A percentile compares a stretch with the other conserved stretches of the same genome.
Conservation (phyloP, 2,113 vertebrate genomes). For the Sphaerodactylus townsendi region DNA sequence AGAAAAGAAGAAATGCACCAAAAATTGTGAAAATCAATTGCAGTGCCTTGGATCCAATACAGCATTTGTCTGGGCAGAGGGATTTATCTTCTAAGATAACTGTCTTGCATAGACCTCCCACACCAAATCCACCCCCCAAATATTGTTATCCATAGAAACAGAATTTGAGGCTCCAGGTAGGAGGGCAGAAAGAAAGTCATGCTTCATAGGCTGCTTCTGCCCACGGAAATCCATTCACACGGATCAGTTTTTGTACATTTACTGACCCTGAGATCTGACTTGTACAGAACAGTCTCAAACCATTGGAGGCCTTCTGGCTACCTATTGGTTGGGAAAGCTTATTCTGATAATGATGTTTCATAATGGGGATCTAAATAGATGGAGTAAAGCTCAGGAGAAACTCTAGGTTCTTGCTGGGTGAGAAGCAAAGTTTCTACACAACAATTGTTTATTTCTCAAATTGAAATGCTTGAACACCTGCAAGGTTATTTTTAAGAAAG, state of each 20-base stretch:
- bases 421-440: not conserved
- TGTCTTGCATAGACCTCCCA: no score
- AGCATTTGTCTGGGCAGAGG: no score
- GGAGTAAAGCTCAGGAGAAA: not conserved
- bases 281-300: not conserved
- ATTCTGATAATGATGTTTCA: not conserved
- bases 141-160: no score
- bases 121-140: no score
- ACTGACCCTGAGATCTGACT: not conserved
- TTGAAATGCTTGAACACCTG: slow-evolving; percentile 51
- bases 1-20: no score
- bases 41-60: no score
- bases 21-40: no score
- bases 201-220: no score
- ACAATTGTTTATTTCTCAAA: slow-evolving; percentile 19
- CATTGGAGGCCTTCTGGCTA: not conserved
- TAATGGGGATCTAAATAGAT: not conserved
- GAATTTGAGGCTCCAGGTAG: no score
- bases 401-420: not conserved
- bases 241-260: not conserved
- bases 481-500: slow-evolving; percentile 23
- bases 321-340: not conserved
- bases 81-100: no score
- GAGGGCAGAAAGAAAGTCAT: no score
- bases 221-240: not conserved